phyloP scores from a whole-genome alignment of 2,888 invertebrate genomes.

The Cheiracanthium punctorium region DNA sequence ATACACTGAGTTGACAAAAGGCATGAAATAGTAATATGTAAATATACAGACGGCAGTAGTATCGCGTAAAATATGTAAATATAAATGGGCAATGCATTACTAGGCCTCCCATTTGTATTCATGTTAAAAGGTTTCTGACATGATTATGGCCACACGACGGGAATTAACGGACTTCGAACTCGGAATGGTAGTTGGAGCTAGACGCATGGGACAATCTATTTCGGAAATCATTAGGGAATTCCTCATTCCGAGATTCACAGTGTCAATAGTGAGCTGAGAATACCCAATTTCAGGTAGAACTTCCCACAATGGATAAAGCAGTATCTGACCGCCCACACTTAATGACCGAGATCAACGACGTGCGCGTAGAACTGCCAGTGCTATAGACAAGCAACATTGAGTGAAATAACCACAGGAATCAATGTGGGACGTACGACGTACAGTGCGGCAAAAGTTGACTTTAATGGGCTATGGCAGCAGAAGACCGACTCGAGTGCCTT shows the following conservation, averaged over 20 bases:
- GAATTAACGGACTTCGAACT: too few relatives aligned
- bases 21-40: not conserved
- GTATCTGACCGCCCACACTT: not conserved
- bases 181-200: too few relatives aligned
- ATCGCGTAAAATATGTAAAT: not conserved
- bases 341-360: too few relatives aligned
- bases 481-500: too few relatives aligned
- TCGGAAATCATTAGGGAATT: not conserved
- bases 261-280: not conserved
- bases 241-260: too few relatives aligned
- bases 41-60: not conserved
- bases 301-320: not conserved
- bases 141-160: too few relatives aligned
- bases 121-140: not conserved
- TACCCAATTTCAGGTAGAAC: not conserved
- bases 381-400: not conserved
- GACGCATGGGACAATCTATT: not conserved
- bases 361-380: not conserved
- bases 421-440: not conserved
- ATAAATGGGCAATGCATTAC: not conserved
- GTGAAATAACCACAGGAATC: not conserved
- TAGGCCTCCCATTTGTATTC: not conserved
- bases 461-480: too few relatives aligned
- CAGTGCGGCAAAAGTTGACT: not conserved
- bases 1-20: not conserved